Evolutionary conservation across 2,888 invertebrate species (phyloP).

Genomic region (Ochlodes sylvanus): DNA sequence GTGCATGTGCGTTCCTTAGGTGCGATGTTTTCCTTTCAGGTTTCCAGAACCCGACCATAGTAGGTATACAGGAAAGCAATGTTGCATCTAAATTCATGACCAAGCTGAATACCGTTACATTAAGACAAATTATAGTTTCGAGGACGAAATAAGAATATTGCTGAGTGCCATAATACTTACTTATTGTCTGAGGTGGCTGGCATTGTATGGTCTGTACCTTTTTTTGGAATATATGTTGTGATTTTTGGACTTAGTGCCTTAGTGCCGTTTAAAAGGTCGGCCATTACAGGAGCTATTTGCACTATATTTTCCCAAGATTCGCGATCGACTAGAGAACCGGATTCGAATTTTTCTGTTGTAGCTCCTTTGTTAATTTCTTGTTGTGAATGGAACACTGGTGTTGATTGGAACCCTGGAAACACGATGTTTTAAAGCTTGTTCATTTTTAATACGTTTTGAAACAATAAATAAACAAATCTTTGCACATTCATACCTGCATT

Average conservation of each 20-base stretch:
- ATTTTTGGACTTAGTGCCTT: neutral
- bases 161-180: neutral
- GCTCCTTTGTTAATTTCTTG: neutral
- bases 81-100: too few relatives aligned
- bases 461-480: too few relatives aligned
- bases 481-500: too few relatives aligned
- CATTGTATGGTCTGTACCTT: constrained; percentile 4
- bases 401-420: neutral
- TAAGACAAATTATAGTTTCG: too few relatives aligned
- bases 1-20: too few relatives aligned
- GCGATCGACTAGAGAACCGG: constrained; percentile 62
- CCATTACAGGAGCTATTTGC: constrained; percentile 70
- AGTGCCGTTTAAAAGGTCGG: constrained; percentile 57
- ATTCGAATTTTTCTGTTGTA: constrained; percentile 5
- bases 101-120: too few relatives aligned
- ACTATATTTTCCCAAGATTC: constrained; percentile 78
- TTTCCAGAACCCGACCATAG: too few relatives aligned
- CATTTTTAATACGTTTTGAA: too few relatives aligned
- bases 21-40: too few relatives aligned
- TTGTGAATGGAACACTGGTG: neutral
- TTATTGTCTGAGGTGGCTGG: neutral
- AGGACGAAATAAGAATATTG: too few relatives aligned
- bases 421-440: neutral
- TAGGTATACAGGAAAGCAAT: too few relatives aligned
- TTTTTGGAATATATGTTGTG: constrained; percentile 5